Conservation (phyloP, 2,797 vertebrate species). For the Falco concolor region DNA sequence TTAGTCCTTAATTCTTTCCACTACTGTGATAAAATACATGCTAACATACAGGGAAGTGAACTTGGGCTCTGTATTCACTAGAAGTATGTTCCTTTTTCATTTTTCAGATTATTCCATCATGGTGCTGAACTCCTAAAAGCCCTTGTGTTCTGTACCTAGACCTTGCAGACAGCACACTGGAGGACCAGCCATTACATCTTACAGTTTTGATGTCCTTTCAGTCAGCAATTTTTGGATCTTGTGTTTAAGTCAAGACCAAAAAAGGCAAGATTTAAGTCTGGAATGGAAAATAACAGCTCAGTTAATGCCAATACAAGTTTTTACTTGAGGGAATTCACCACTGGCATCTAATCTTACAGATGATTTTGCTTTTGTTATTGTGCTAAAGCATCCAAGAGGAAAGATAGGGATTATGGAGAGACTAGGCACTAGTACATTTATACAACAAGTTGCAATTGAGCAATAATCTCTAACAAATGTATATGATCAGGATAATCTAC, state of each 20-base stretch:
- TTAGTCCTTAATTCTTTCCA: background rate
- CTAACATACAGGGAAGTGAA: background rate
- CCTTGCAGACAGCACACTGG: background rate
- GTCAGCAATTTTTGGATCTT: background rate
- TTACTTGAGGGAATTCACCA: background rate
- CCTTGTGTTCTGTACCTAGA: background rate
- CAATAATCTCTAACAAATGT: background rate
- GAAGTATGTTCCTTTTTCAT: background rate
- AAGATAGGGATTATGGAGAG: background rate
- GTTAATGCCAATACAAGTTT: background rate
- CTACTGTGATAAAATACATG: background rate
- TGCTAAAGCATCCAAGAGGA: background rate
- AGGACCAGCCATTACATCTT: background rate
- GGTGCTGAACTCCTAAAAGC: background rate
- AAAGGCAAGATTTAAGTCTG: background rate
- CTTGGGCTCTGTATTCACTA: background rate
- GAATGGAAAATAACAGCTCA: background rate
- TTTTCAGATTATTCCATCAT: background rate
- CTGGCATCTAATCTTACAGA: background rate
- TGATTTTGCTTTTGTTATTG: background rate
- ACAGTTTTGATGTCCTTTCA: background rate
- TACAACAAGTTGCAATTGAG: background rate
- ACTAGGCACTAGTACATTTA: background rate
- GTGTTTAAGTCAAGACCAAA: background rate
- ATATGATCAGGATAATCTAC: background rate